Conservation (phyloP, 2,797 vertebrate species). For the Helostoma temminkii region DNA sequence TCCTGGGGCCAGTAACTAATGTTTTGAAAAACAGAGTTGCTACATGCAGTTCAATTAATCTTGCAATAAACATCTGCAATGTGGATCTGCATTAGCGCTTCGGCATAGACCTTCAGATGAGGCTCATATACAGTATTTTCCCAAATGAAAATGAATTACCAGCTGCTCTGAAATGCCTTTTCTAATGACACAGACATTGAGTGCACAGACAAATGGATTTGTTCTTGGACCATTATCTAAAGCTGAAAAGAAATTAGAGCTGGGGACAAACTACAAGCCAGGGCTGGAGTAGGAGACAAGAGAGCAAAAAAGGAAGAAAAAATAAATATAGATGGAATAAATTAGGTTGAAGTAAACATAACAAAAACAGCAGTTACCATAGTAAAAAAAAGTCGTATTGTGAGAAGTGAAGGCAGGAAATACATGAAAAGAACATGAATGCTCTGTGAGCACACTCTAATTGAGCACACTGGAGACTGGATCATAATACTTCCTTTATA, state of each 20-base stretch:
- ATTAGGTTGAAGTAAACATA: slow-evolving; percentile 23
- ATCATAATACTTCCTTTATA: not conserved
- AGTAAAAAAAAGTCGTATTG: not conserved
- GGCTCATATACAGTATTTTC: slow-evolving; percentile 6
- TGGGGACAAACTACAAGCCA: slow-evolving; percentile 13
- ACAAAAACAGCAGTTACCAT: slow-evolving; percentile 4
- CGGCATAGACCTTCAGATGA: slow-evolving; percentile 5
- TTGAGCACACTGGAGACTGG: not conserved
- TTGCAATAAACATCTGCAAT: slow-evolving; percentile 3
- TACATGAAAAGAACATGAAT: not conserved
- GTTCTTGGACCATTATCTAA: slow-evolving; percentile 53
- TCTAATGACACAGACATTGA: slow-evolving; percentile 53
- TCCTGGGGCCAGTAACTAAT: slow-evolving; percentile 21
- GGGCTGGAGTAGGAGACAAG: slow-evolving; percentile 30
- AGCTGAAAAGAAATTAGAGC: slow-evolving; percentile 55
- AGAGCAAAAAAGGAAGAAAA: not conserved
- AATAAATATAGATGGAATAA: slow-evolving; percentile 31
- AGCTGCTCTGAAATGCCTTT: slow-evolving; percentile 46
- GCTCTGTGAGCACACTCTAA: not conserved
- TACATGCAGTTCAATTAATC: slow-evolving; percentile 4
- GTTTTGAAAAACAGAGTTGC: slow-evolving; percentile 6
- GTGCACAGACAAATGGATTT: slow-evolving; percentile 55
- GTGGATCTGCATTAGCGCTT: slow-evolving; percentile 12
- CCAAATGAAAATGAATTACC: slow-evolving; percentile 38
- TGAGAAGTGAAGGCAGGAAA: slow-evolving; percentile 3